Base-by-base conservation (phyloP, 1,140 invertebrate species). In the Neodiprion lecontei region DNA sequence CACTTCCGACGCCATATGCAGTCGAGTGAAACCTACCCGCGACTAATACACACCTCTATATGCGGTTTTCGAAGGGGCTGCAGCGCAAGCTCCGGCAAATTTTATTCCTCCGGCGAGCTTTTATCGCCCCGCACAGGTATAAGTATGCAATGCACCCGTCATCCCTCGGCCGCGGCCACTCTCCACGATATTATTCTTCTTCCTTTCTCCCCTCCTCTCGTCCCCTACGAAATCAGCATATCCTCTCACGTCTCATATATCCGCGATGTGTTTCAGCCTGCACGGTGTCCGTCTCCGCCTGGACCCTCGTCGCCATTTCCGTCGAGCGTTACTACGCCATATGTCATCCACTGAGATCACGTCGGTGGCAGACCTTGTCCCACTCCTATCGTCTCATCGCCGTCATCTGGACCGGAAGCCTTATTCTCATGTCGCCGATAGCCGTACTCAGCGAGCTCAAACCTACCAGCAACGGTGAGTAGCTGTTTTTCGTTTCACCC, bases 281-380 rank as follows among this genome's bases (percentile, higher is more conserved):
- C 50, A 91, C 91, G 1, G 92, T 94, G 2, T 89, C 90, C 1
- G 92, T 92, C 1, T 91, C 90, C 9, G 91, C 90, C 21, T 93
- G 92, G 90, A 94, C 93, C 7, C 79, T 94, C 68, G 92, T 93
- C 9, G 91, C 92, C 48, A 93, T 94, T 78, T 92, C 92, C 1
- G 85, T 94, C 72, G 93, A 94, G 81, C 84, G 93, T 9, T 94
- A 92, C 81, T 93, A 92, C 80, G 93, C 93, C 74, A 94, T 94
- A 75, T 94, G 92, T 81, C 90, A 91, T 77, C 93, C 93, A 0
- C 84, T 94, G 17, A 86, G 90, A 74, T 92, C 91, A 7, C 79
- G 91, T 72, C 85, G 89, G 72, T 93, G 93, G 92, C 93, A 94
- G 82, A 94, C 92, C 0, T 79, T 90, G 48, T 91, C 89, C 10